Evolutionary conservation across 2,888 invertebrate genomes (phyloP).

Genomic region (Drosophila infuscata): DNA sequence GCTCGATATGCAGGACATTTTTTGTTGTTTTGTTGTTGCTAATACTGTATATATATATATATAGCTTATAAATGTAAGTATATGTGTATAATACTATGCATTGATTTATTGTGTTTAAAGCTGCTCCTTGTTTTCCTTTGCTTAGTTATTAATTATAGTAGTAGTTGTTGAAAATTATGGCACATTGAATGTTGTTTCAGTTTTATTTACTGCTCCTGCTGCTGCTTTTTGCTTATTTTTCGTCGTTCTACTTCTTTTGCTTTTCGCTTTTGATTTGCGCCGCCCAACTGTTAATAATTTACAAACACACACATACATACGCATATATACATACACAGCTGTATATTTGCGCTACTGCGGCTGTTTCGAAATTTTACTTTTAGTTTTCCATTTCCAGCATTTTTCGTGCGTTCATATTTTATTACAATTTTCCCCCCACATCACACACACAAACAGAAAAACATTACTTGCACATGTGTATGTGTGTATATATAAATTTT

Average conservation of each 20-base stretch:
- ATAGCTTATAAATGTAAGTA: slow-evolving; percentile 27
- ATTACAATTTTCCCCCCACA: slow-evolving; percentile 77
- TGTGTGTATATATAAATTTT: slow-evolving; percentile 73
- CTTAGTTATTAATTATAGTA: slow-evolving; percentile 40
- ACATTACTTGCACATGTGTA: slow-evolving; percentile 63
- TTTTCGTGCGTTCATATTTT: slow-evolving; percentile 75
- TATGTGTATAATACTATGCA: slow-evolving; percentile 13
- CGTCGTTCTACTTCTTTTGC: slow-evolving; percentile 25
- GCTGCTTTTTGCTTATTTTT: slow-evolving; percentile 39
- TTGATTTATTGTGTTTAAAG: slow-evolving; percentile 61
- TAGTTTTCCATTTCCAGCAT: slow-evolving; percentile 65
- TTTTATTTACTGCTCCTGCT: slow-evolving; percentile 42
- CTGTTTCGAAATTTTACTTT: slow-evolving; percentile 64
- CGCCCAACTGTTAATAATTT: slow-evolving; percentile 60
- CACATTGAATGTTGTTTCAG: slow-evolving; percentile 59
- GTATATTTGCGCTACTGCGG: slow-evolving; percentile 38
- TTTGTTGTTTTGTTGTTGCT: slow-evolving; percentile 55
- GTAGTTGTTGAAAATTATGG: slow-evolving; percentile 56
- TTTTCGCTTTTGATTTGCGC: slow-evolving; percentile 51
- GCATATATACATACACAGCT: slow-evolving; percentile 33
- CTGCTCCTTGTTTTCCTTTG: slow-evolving; percentile 52
- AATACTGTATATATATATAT: slow-evolving; percentile 65
- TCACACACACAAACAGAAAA: slow-evolving; percentile 46
- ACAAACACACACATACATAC: slow-evolving; percentile 20
- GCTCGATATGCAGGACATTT: slow-evolving; percentile 85